Base-by-base conservation (phyloP, 2,888 invertebrate genomes). In the Exocentrus adspersus region DNA sequence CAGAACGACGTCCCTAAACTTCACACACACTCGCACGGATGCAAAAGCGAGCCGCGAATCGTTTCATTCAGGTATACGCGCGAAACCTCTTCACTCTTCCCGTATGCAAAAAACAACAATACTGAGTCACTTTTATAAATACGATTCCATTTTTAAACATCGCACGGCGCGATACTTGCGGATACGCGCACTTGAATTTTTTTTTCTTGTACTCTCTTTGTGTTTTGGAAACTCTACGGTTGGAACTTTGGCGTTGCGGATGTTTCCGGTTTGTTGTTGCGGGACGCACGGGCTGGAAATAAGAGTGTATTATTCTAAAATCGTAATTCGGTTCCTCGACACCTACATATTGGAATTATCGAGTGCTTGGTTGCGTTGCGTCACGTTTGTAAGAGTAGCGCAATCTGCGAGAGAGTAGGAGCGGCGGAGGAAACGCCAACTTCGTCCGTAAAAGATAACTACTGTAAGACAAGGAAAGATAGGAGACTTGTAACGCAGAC, bases 81-180 rank as follows among this genome's bases (percentile, higher is more conserved):
- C 56, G 58, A 60, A 64, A 58, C 57, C 30, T 48, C 62, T 24
- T 48, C 62, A 32, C 43, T 68, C 51, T 57, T 20, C 43, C 66
- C 51, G 52, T 20, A 37, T 62, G 67, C 68, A 73, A 73, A 72
- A 72, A 73, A 73, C 68, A 72, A 73, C 68, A 68, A 68, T 67
- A 53, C 48, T 73, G 73, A 73, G 63, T 73, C 73, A 73, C 72
- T 65, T 70, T 73, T 73, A 73, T 73, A 72, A 73, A 73, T 73
- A 73, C 69, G 65, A 68, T 54, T 72, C 68, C 67, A 71, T 69
- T 71, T 73, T 69, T 70, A 71, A 72, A 71, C 69, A 65, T 68
- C 69, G 61, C 69, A 37, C n/a, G n/a, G n/a, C n/a, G n/a, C n/a
- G n/a, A n/a, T n/a, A 37, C 37, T 24, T 3, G 24, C 16, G 37